Evolutionary conservation across 2,113 vertebrate species (phyloP), one percentile per base, ranked within the genome.

Genomic region (Zootoca vivipara): DNA sequence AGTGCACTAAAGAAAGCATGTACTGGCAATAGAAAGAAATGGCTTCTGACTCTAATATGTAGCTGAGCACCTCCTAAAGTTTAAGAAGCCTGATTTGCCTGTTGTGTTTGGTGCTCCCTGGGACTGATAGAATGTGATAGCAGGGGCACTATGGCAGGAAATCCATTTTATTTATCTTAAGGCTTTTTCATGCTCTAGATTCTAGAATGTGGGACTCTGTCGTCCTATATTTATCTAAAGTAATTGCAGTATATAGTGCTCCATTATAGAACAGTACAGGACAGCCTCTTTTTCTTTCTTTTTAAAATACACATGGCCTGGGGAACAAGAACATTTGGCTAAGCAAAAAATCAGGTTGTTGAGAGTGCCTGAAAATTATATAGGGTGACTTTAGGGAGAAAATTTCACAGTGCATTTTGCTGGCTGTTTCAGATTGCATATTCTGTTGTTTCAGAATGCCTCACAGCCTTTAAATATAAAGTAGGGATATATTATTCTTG

Each of bases 21-120:
- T 42, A 85, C 81, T n/a, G 7, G 89, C 91, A 89, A 89, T 74
- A 24, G 0, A 22, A 40, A 0, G 73, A 90, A 58, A 82, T 64
- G 86, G 90, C 65, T 88, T 90, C 56, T 10, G 89, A 79, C 91
- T 92, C 77, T 75, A 81, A 2, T 56, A 79, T 78, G 85, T 91
- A 87, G 30, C 24, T 64, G 1, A 40, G 8, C 35, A 83, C 62
- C 40, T 77, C 72, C 35, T 13, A 33, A 6, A 92, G 86, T 82
- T 91, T 86, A 5, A 78, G 20, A 30, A 67, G 83, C 8, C 33
- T 83, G 58, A 86, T 89, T 65, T 58, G 28, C 9, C 52, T 74
- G 38, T 28, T 28, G 56, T 35, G 18, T 75, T 65, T 69, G 40
- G 79, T 56, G 15, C 35, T 72, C 6, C 65, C 33, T 73, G 52